These are phyloP conservation scores for Malurus melanocephalus DNA, from an alignment of 2,113 vertebrate genomes.

Conservation along the genomic window DNA sequence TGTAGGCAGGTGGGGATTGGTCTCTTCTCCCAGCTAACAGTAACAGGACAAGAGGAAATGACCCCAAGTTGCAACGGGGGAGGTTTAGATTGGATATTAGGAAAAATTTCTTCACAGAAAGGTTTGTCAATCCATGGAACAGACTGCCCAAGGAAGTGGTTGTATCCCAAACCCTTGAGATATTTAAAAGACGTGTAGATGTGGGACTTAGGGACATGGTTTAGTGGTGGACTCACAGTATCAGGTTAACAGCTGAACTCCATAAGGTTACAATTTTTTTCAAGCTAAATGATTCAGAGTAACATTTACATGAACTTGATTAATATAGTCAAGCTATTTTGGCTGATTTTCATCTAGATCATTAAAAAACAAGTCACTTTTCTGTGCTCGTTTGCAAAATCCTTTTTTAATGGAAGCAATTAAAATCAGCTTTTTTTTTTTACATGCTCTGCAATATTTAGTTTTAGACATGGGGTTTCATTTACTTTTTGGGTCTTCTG, in stretches of 20 bases:
- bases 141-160: not conserved
- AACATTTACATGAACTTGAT: not conserved
- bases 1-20: accelerated
- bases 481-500: not conserved
- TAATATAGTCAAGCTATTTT: not conserved
- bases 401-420: not conserved
- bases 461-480: not conserved
- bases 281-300: not conserved
- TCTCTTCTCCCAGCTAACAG: not conserved
- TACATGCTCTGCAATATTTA: not conserved
- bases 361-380: not conserved
- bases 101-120: not conserved
- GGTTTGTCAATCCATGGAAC: not conserved
- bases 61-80: not conserved
- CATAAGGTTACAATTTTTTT: not conserved
- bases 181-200: not conserved
- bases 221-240: not conserved
- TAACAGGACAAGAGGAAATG: accelerated
- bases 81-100: not conserved
- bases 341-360: not conserved
- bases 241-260: accelerated
- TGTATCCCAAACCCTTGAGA: not conserved
- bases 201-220: no score
- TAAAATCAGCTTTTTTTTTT: not conserved
- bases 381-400: not conserved